A percentile compares a stretch with the other conserved stretches of the same genome.
phyloP scores from a whole-genome alignment of 2,797 vertebrate genomes.

The Acanthurus tractus region DNA sequence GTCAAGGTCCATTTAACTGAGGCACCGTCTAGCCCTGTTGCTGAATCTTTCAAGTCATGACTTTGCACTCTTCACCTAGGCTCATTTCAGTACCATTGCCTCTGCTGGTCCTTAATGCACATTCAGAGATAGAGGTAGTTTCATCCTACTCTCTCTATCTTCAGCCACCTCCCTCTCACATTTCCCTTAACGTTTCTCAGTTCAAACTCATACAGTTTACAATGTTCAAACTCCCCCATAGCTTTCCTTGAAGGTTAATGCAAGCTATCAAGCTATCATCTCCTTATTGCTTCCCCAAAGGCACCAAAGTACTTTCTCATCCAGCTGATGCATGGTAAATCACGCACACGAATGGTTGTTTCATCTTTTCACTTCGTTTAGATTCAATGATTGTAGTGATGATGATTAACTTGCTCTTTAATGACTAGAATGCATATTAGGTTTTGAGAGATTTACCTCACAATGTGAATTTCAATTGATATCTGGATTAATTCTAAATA shows the following conservation, averaged over 20 bases:
- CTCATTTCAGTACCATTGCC: conserved; percentile 28
- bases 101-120: conserved; percentile 35
- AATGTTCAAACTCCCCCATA: conserved; percentile 40
- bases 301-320: conserved; percentile 8
- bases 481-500: neutral
- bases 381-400: conserved; percentile 18
- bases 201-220: conserved; percentile 52
- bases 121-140: conserved; percentile 55
- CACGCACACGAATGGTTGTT: conserved; percentile 25
- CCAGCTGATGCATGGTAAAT: conserved; percentile 16
- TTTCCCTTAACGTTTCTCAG: conserved; percentile 35
- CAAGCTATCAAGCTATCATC: conserved; percentile 46
- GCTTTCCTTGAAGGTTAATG: conserved; percentile 55
- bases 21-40: conserved; percentile 15
- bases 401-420: conserved; percentile 27
- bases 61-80: conserved; percentile 54
- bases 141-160: conserved; percentile 40
- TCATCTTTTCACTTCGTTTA: conserved; percentile 12
- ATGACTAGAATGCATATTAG: conserved; percentile 15
- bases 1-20: conserved; percentile 70
- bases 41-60: conserved; percentile 39
- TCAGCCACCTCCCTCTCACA: conserved; percentile 41
- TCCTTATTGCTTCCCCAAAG: conserved; percentile 42
- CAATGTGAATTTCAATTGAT: neutral
- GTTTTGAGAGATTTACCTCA: conserved; percentile 1